Conservation (phyloP, 2,797 vertebrate genomes). For the Dryobates pubescens region DNA sequence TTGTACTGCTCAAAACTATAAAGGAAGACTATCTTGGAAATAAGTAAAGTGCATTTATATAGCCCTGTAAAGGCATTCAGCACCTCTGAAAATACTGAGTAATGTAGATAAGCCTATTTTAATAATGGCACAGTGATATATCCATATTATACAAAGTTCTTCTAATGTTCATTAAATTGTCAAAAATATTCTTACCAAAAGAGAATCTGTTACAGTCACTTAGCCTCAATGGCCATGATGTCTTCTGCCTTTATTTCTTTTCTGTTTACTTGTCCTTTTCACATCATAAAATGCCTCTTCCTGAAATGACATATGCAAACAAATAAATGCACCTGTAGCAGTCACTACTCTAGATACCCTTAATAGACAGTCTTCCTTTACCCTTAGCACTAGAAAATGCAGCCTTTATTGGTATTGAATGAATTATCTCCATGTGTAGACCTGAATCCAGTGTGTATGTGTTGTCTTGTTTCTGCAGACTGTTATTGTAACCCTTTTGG, state of each 20-base stretch:
- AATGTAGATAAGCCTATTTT: slow-evolving; percentile 54
- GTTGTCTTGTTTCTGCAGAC: slow-evolving; percentile 97
- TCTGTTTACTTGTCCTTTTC: slow-evolving; percentile 47
- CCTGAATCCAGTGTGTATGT: slow-evolving; percentile 81
- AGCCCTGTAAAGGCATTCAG: slow-evolving; percentile 34
- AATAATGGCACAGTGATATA: slow-evolving; percentile 71
- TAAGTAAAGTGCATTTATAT: slow-evolving; percentile 65
- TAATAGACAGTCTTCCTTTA: slow-evolving; percentile 70
- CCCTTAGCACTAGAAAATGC: slow-evolving; percentile 50
- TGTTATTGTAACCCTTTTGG: slow-evolving; percentile 98
- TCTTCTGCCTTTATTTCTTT: slow-evolving; percentile 57
- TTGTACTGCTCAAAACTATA: slow-evolving; percentile 43
- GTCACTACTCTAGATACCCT: slow-evolving; percentile 30
- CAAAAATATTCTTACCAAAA: slow-evolving; percentile 57
- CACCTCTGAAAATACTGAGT: slow-evolving; percentile 44
- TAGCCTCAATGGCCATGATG: slow-evolving; percentile 20
- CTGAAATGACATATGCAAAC: slow-evolving; percentile 35
- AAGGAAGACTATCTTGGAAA: slow-evolving; percentile 72
- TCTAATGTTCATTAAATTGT: slow-evolving; percentile 61
- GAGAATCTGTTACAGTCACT: slow-evolving; percentile 47
- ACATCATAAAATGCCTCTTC: slow-evolving; percentile 45
- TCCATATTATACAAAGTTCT: slow-evolving; percentile 48
- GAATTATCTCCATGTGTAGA: slow-evolving; percentile 46
- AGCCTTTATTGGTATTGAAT: slow-evolving; percentile 63
- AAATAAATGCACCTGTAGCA: slow-evolving; percentile 36